Conservation (phyloP, 2,797 vertebrate genomes). For the Danio choprae region DNA sequence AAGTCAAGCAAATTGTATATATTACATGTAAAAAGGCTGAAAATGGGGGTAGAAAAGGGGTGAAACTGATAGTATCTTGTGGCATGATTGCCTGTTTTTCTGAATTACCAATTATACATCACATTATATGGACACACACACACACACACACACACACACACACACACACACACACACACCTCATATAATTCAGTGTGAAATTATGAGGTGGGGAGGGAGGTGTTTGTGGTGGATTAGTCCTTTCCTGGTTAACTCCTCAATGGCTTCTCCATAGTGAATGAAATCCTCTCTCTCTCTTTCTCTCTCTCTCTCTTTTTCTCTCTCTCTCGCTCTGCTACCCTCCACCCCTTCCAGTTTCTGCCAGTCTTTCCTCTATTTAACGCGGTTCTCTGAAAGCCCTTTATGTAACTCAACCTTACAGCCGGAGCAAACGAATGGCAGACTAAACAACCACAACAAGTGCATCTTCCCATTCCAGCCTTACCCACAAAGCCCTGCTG, state of each 20-base stretch:
- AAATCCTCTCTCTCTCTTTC: slow-evolving; percentile 12
- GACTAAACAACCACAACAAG: slow-evolving; percentile 47
- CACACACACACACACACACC: slow-evolving; percentile 24
- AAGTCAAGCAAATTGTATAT: no score
- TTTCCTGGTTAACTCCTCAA: slow-evolving; percentile 42
- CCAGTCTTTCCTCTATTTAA: slow-evolving; percentile 20
- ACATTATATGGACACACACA: slow-evolving; percentile 22
- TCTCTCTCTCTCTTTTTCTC: not conserved
- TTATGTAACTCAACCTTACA: slow-evolving; percentile 51
- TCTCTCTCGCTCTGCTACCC: not conserved
- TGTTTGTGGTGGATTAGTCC: slow-evolving; percentile 39
- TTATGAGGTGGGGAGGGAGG: slow-evolving; percentile 28
- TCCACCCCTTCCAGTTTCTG: slow-evolving; percentile 8
- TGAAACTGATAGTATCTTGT: slow-evolving; percentile 17
- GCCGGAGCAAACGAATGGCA: slow-evolving; percentile 8
- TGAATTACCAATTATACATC: slow-evolving; percentile 33
- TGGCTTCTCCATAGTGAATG: slow-evolving; percentile 35
- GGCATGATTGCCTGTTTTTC: not conserved
- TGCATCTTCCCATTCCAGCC: slow-evolving; percentile 30
- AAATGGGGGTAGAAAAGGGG: slow-evolving; percentile 11
- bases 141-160: slow-evolving; percentile 15
- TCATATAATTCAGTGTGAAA: slow-evolving; percentile 50
- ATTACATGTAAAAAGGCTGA: no score
- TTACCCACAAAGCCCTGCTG: slow-evolving; percentile 43
- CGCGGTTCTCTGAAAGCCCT: slow-evolving; percentile 38